Evolutionary conservation across 2,888 invertebrate species (phyloP), one percentile per base, ranked within the genome.

Genomic region (Himalopsyche anomala): DNA sequence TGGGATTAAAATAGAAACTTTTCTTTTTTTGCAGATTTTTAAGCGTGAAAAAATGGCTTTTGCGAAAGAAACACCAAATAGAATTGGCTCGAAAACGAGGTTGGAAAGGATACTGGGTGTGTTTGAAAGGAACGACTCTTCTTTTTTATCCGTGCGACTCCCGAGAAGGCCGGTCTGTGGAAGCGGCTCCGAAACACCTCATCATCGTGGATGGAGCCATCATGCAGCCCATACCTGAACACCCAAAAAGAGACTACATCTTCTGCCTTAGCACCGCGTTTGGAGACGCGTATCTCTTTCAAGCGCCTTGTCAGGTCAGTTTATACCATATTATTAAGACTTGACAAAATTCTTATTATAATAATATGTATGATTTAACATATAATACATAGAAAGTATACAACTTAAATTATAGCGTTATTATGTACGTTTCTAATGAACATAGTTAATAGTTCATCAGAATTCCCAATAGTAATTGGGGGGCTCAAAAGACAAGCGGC

Each of bases 91-190:
- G 98, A 86, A 98, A 98, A 92, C 95, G 99, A 80, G 98, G 98
- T 89, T 99, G 99, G 99, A 99, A 99, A 92, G 98, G 98, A 89
- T 99, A 99, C 92, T 99, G 99, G 99, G 99, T 99, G 84, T 99
- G 98, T 92, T 94, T 99, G 90, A 99, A 99, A 92, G 99, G 99
- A 89, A 99, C 98, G 87, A 98, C 98, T 81, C 94, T 99, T 87
- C 95, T 99, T 87, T 99, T 99, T 93, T 99, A 99, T 92, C 98
- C 98, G 4, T 98, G 98, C 92, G 98, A 98, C 92, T 97, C 97
- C 79, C 95, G 98, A 89, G 98, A 98, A 91, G 97, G 97, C 81
- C 95, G 97, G 89, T 96, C 97, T 56, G 97, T 98, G 88, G 98
- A 98, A 91, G 97, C 98, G 62, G 97, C 98, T 80, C 98, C 98